Base-by-base conservation (phyloP, 2,797 vertebrate genomes). In the Xenopus petersii region DNA sequence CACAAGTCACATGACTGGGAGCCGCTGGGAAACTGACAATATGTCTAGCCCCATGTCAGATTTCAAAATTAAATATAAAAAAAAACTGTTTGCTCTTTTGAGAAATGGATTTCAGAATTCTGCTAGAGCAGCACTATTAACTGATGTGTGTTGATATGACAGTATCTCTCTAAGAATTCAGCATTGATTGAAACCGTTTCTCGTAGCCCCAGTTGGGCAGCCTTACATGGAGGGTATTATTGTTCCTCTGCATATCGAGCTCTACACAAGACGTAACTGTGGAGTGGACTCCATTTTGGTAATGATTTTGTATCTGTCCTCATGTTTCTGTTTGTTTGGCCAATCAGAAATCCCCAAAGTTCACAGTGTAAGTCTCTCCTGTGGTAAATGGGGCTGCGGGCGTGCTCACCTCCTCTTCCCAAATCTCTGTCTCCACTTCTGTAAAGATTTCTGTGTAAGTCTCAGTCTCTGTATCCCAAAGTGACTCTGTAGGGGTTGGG, bases 261-360 rank as follows among this genome's bases (percentile, higher is more conserved):
- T n/a, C 21, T 30, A 58, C 33, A 15, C 54, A 55, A 10, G 2
- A 16, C 54, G 11, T 55, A 15, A 55, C 48, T 58, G 9, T 24
- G 15, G 24, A 58, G 11, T 49, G 26, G 26, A 30, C n/a, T 15
- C 16, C 42, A 17, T 5, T 12, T n/a, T 67, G 33, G 56, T 16
- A 13, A 36, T 67, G 26, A 30, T 30, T 30, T 30, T 13, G 61
- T 62, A 42, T 62, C 5, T 16, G 1, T 24, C 56, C 12, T 59
- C 9, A 1, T 16, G 2, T 17, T 17, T 21, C 56, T 58, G 46
- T 56, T 63, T 15, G n/a, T 33, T 55, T 73, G 12, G 16, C 60
- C 66, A 54, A 61, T 79, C 30, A 79, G 55, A 74, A 91, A 71
- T 92, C 90, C 0, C 87, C 91, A 10, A 92, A 92, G 91, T 92